These are phyloP conservation scores for Plebejus anna DNA, from an alignment of 2,888 invertebrate species.

Conservation along the genomic window DNA sequence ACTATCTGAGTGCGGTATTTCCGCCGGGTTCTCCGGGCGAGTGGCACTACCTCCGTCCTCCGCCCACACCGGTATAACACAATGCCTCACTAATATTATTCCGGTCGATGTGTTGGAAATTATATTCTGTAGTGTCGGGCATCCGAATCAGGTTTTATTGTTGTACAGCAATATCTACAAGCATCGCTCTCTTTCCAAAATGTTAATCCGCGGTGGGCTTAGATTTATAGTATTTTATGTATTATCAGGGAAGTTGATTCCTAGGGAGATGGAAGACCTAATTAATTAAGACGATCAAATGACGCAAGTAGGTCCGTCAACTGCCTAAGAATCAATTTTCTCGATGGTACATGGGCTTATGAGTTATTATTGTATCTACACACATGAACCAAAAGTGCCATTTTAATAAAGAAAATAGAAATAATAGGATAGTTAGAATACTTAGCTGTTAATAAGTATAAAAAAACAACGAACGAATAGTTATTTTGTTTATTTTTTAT, in stretches of 20 bases:
- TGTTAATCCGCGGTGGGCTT: not conserved
- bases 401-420: not conserved
- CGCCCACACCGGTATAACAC: not conserved
- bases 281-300: too few species aligned
- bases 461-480: not conserved
- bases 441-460: not conserved
- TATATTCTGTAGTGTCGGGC: not conserved
- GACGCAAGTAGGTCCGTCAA: too few species aligned
- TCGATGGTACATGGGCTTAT: too few species aligned
- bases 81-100: slow-evolving; percentile 4
- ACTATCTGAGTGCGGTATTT: not conserved
- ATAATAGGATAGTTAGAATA: not conserved
- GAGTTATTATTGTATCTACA: too few species aligned
- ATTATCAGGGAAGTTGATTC: too few species aligned
- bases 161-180: too few species aligned
- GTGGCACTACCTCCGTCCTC: not conserved
- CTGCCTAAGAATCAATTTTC: too few species aligned
- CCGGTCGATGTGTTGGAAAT: not conserved
- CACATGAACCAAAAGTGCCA: too few species aligned
- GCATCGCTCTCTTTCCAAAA: not conserved
- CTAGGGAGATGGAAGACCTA: too few species aligned
- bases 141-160: not conserved
- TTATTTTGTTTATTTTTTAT: not conserved
- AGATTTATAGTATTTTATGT: too few species aligned
- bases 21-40: not conserved